These are phyloP conservation scores for Nasonia longicornis DNA, from an alignment of 1,140 invertebrate genomes.

Conservation along the genomic window DNA sequence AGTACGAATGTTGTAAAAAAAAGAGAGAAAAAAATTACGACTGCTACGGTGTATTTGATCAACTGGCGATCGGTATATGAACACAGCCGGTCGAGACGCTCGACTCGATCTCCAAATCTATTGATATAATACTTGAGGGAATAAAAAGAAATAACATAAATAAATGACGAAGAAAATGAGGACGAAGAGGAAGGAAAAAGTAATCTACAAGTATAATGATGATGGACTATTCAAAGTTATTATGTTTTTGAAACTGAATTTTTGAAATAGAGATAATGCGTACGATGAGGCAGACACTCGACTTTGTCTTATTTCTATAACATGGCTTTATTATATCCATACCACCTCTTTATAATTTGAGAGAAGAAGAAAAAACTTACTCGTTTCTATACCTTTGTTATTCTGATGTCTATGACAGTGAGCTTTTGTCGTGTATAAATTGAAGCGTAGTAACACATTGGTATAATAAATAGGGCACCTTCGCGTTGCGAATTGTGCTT, in stretches of 20 bases:
- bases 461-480: slow-evolving; percentile 45
- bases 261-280: slow-evolving; percentile 67
- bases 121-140: slow-evolving; percentile 55
- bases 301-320: slow-evolving; percentile 53
- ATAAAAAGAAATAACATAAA: slow-evolving; percentile 51
- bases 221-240: slow-evolving; percentile 67
- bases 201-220: slow-evolving; percentile 64
- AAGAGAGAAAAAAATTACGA: slow-evolving; percentile 53
- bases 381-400: slow-evolving; percentile 46
- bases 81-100: slow-evolving; percentile 54
- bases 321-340: slow-evolving; percentile 4
- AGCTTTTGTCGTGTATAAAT: slow-evolving; percentile 48
- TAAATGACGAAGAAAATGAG: slow-evolving; percentile 56
- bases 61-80: slow-evolving; percentile 60
- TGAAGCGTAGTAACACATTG: slow-evolving; percentile 45
- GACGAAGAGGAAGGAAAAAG: slow-evolving; percentile 58
- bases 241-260: slow-evolving; percentile 67
- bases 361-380: slow-evolving; percentile 7
- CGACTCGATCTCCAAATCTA: slow-evolving; percentile 64
- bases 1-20: slow-evolving; percentile 65
- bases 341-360: slow-evolving; percentile 32
- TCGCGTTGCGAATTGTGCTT: slow-evolving; percentile 39
- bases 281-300: slow-evolving; percentile 64
- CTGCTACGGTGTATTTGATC: slow-evolving; percentile 64
- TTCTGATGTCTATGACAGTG: slow-evolving; percentile 47